phyloP scores from a whole-genome alignment of 2,113 vertebrate genomes.

The Syrmaticus mikado region DNA sequence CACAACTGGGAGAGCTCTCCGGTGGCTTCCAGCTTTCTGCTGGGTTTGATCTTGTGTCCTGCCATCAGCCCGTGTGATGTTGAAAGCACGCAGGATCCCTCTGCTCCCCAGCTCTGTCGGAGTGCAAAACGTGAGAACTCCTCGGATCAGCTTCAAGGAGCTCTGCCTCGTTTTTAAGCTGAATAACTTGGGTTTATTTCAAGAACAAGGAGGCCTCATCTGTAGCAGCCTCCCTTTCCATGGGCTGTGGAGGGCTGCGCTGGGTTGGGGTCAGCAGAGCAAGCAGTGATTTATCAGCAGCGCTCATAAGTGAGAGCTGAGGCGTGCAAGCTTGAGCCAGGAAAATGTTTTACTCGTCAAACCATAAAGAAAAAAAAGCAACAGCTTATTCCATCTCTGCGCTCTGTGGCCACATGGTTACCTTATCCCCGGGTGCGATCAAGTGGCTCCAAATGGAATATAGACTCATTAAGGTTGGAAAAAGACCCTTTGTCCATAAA shows the following conservation, averaged over 20 bases:
- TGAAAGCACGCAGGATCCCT: not conserved
- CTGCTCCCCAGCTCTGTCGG: not conserved
- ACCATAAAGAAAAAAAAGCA: not conserved
- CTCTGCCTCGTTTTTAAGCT: not conserved
- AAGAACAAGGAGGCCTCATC: not conserved
- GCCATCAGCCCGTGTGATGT: not conserved
- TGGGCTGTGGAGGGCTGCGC: not conserved
- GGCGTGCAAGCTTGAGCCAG: rapidly evolving
- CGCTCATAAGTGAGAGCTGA: rapidly evolving
- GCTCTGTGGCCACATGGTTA: not conserved
- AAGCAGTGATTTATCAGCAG: not conserved
- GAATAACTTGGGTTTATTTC: not conserved
- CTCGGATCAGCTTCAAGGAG: not conserved
- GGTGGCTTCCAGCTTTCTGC: not conserved
- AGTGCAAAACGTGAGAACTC: not conserved
- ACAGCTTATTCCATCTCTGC: not conserved
- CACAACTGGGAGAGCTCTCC: not conserved
- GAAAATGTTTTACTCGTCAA: not conserved
- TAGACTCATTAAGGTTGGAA: not conserved
- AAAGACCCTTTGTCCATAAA: not conserved
- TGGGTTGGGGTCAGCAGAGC: not conserved
- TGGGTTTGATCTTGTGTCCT: not conserved
- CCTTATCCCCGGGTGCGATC: not conserved
- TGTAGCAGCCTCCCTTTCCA: not conserved
- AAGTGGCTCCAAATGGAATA: not conserved